These are phyloP conservation scores for Apotomis betuletana DNA, from an alignment of 2,888 invertebrate genomes.

Conservation along the genomic window DNA sequence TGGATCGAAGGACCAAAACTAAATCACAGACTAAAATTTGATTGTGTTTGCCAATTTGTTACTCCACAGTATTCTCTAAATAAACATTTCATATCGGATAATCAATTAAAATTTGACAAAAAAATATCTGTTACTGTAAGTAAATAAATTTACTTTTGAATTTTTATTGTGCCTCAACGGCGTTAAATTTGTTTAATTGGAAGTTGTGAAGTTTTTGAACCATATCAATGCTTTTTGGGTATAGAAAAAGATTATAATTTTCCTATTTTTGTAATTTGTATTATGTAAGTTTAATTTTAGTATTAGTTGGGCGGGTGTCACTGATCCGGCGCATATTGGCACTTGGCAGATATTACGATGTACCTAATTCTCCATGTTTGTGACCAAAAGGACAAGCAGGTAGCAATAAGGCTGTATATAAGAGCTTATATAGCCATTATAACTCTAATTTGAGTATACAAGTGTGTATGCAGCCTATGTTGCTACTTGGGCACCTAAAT, in stretches of 20 bases:
- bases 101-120: conserved; percentile 42
- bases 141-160: conserved; percentile 45
- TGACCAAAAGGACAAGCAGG: conserved; percentile 64
- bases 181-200: conserved; percentile 65
- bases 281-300: conserved; percentile 38
- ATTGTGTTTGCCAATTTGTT: conserved; percentile 26
- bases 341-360: conserved; percentile 59
- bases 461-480: background rate
- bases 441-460: too few relatives aligned
- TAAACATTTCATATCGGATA: conserved; percentile 49
- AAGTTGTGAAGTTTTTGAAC: conserved; percentile 71
- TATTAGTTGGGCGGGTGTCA: conserved; percentile 47
- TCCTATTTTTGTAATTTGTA: conserved; percentile 60
- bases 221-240: conserved; percentile 71
- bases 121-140: conserved; percentile 46
- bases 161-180: conserved; percentile 55
- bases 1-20: conserved; percentile 47
- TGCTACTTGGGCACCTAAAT: background rate
- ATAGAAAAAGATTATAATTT: conserved; percentile 55
- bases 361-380: conserved; percentile 68
- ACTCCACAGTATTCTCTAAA: conserved; percentile 40
- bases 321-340: conserved; percentile 50
- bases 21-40: conserved; percentile 39
- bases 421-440: too few relatives aligned
- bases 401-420: too few relatives aligned